Base-by-base conservation (phyloP, 2,888 invertebrate species). In the Cordylochernes scorpioides region DNA sequence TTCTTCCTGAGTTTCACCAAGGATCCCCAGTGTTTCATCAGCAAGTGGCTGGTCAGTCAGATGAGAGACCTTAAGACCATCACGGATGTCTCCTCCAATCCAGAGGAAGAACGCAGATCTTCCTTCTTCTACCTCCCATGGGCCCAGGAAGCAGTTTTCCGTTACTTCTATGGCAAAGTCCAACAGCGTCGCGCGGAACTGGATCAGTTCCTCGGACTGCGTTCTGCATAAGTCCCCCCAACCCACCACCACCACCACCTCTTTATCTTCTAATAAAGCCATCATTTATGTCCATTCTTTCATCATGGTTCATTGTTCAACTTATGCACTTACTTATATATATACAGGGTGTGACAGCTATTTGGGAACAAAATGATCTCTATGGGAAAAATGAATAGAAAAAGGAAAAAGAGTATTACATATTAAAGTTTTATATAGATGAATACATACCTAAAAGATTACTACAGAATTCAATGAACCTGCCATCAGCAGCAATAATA, bases 11-110 rank as follows among this genome's bases (percentile, higher is more conserved):
- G 86, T 50, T 97, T 97, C 60, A 77, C 91, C 38, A 80, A 84
- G 53, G 86, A 94, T 60, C 97, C 97, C 15, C 91, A 91, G 52
- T 80, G 80, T 51, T 99, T 97, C 54, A 80, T 91, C 39, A 80
- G 88, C 55, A 84, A 86, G 52, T 97, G 97, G 97, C 77, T 97
- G 38, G 74, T 86, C 33, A 86, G 86, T 31, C 94, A 97, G 59
- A 74, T 80, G 8, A 60, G 84, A 36, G 94, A 97, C 57, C 65
- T 94, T 32, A 5, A 74, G 68, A 70, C 73, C 1, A 80, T 86
- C 74, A 80, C 80, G 0, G 82, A 86, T 52, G 72, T 75, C 2
- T 72, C 71, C 33, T 86, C 84, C 25, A 82, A 78, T 59, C 75
- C 84, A 0, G 94, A 94, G 55, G 84, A 82, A 55, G 94, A 94